Evolutionary conservation across 2,113 vertebrate genomes (phyloP), one percentile per base, ranked within the genome.

Genomic region (Indicator maculatus): DNA sequence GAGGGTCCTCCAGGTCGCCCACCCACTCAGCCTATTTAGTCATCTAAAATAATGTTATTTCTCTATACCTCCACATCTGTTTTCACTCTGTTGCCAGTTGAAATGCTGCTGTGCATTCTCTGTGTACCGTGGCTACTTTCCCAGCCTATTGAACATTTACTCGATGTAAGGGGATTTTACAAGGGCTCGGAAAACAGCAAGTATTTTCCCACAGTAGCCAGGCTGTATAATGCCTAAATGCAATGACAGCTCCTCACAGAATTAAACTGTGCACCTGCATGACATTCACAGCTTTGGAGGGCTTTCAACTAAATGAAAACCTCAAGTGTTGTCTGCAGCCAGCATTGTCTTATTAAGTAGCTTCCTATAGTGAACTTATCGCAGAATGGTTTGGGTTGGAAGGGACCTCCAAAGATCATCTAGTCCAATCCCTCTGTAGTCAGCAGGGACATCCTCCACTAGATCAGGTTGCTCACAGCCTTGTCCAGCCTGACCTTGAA

Each of bases 101-200:
- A 93, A 97, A 85, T 95, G 96, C 97, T 91, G 96, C 97, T 98
- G 96, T 96, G 89, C 93, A 66, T 96, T 97, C 97, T 92, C 52
- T 98, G 98, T 98, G 91, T 97, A 94, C 95, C n/a, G 63, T 98
- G 97, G 98, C 98, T 85, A 81, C 94, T 97, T 98, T 98, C 98
- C 98, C 98, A 98, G 97, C 90, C 33, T 91, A 96, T 84, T 96
- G 95, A 96, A 95, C 96, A 97, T 97, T 96, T 97, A 97, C 75
- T 17, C 95, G 95, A 95, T 90, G 71, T 96, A 96, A 98, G 95
- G 95, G 94, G 96, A 97, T 98, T 98, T 97, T 98, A 97, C 96
- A 97, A 95, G 96, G 97, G 97, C 92, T 97, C 79, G 33, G 95
- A 80, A 97, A 96, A 96, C 84, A 95, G 52, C 38, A 90, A 90